Evolutionary conservation across 2,797 vertebrate species (phyloP).

Genomic region (Zalophus californianus): DNA sequence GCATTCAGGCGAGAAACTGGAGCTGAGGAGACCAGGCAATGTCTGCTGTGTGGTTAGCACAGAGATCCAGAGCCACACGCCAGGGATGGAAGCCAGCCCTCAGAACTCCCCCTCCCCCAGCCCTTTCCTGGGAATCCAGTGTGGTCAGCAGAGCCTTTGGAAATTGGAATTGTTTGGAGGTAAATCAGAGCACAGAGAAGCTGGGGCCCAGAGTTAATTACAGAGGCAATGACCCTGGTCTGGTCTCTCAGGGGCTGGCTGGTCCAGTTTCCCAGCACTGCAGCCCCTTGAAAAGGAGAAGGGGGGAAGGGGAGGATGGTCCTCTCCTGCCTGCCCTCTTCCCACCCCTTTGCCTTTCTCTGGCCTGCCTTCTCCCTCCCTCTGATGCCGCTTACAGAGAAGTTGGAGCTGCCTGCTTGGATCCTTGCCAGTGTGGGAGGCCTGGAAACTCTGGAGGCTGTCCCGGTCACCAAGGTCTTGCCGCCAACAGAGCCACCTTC

Average conservation of each 20-base stretch:
- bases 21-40: constrained; percentile 22
- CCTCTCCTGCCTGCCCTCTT: not conserved
- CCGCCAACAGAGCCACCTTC: not conserved
- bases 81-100: constrained; percentile 21
- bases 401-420: not conserved
- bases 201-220: constrained; percentile 24
- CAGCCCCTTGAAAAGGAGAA: not conserved
- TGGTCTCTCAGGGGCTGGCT: not conserved
- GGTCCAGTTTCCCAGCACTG: not conserved
- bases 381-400: not conserved
- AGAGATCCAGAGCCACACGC: constrained; percentile 19
- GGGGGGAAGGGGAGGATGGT: not conserved
- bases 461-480: not conserved
- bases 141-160: constrained; percentile 60
- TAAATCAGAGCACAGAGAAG: not conserved
- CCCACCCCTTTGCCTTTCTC: not conserved
- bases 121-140: constrained; percentile 38
- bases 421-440: not conserved
- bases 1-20: constrained; percentile 72
- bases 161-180: constrained; percentile 56
- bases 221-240: constrained; percentile 33
- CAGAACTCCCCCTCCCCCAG: not conserved
- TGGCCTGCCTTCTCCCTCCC: not conserved
- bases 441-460: not conserved
- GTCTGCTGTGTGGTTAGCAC: constrained; percentile 63